Evolutionary conservation across 1,140 invertebrate genomes (phyloP).

Genomic region (Drosophila mauritiana): DNA sequence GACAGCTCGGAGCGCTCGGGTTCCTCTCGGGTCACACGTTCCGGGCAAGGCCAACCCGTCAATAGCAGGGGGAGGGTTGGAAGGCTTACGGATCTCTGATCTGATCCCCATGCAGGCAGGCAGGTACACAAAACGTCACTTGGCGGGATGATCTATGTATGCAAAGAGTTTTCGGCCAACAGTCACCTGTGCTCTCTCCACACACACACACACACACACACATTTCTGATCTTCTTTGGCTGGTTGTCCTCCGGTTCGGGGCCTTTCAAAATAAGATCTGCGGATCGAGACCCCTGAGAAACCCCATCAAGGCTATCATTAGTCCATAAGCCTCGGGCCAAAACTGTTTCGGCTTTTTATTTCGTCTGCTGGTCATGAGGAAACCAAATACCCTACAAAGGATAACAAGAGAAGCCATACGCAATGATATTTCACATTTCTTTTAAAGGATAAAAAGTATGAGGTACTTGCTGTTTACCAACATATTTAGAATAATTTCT

Average conservation of each 20-base stretch:
- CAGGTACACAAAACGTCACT: conserved; percentile 65
- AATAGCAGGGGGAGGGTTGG: conserved; percentile 7
- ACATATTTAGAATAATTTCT: no score
- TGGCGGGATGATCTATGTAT: conserved; percentile 68
- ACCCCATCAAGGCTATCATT: conserved; percentile 69
- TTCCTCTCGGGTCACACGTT: conserved; percentile 42
- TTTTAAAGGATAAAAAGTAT: no score
- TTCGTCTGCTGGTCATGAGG: not conserved
- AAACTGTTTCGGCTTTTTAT: conserved; percentile 30
- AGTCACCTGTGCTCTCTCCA: conserved; percentile 52
- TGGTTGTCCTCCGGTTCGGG: conserved; percentile 7
- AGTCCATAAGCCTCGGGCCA: conserved; percentile 52
- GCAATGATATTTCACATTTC: no score
- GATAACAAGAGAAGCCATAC: no score
- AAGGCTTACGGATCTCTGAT: not conserved
- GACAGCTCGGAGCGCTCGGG: conserved; percentile 16
- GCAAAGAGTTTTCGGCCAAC: conserved; percentile 39
- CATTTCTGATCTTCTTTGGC: conserved; percentile 2
- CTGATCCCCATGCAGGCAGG: conserved; percentile 27
- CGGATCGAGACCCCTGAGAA: conserved; percentile 23
- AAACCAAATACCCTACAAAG: conserved; percentile 1
- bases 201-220: not conserved
- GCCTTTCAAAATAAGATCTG: conserved; percentile 36
- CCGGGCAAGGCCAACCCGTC: conserved; percentile 30
- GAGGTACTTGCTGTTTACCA: no score